Conservation (phyloP, 2,888 invertebrate genomes). For the Lepas anatifera region DNA sequence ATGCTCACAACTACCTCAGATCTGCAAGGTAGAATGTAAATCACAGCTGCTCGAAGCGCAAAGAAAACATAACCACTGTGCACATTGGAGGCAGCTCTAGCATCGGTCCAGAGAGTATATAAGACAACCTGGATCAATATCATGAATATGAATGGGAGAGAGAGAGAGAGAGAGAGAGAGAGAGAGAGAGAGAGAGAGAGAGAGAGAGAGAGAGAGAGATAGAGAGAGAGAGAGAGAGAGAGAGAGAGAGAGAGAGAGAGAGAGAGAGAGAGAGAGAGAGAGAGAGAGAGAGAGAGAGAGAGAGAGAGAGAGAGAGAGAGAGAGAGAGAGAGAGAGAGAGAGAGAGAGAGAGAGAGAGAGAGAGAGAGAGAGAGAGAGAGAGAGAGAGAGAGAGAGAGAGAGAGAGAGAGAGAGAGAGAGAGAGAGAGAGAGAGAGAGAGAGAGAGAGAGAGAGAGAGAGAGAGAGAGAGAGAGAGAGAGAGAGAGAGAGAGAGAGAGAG, state of each 20-base stretch:
- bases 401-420: too few relatives aligned
- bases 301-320: not conserved
- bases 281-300: not conserved
- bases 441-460: not conserved
- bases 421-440: not conserved
- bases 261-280: not conserved
- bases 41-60: too few relatives aligned
- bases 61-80: too few relatives aligned
- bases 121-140: too few relatives aligned
- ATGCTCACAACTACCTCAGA: too few relatives aligned
- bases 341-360: not conserved
- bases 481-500: not conserved
- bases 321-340: too few relatives aligned
- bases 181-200: not conserved
- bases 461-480: not conserved
- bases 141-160: too few relatives aligned
- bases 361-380: not conserved
- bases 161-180: not conserved
- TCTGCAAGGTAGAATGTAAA: too few relatives aligned
- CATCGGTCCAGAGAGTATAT: too few relatives aligned
- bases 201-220: too few relatives aligned
- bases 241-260: not conserved
- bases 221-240: too few relatives aligned
- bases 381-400: not conserved
- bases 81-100: too few relatives aligned